Evolutionary conservation across 2,797 vertebrate genomes (phyloP), one percentile per base, ranked within the genome.

Genomic region (Heteromormyrus szaboi): DNA sequence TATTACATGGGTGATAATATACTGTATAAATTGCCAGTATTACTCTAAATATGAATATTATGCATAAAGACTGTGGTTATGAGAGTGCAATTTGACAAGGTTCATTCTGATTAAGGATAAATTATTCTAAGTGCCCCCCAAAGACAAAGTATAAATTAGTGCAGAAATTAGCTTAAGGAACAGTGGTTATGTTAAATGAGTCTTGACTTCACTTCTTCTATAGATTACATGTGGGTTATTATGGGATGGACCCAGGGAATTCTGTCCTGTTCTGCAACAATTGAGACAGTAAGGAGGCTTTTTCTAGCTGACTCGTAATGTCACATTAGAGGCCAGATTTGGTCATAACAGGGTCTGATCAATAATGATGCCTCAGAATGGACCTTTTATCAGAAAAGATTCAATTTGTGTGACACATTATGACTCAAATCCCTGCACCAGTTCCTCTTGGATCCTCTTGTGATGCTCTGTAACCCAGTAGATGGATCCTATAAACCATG

Each of bases 111-210:
- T 95, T 91, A 93, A 85, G 50, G 86, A 89, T 91, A 72, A 92
- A 94, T 92, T 93, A 92, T 93, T 90, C 91, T 93, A 94, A 94
- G 90, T 92, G 92, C 89, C 90, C 93, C 90, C 93, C 91, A 92
- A 94, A 93, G 92, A 95, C 91, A 89, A 91, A 93, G 91, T 93
- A 90, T 93, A 94, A 95, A 94, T 94, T 76, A 89, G 84, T 76
- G 17, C 59, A 86, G 62, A 86, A 86, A 86, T 89, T 76, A 54
- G 46, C 85, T 51, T 29, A 37, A 53, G 33, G 48, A 86, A 89
- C 50, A 48, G 83, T 33, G 65, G 88, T 8, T 48, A 91, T 54
- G 87, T 89, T 89, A 90, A 90, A 91, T 91, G 87, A 85, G 65
- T 90, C 88, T 88, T 9, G 72, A 88, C 90, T 91, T 54, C 88